These are phyloP conservation scores for Petrocephalus zakoni DNA, from an alignment of 2,113 vertebrate genomes.

Conservation along the genomic window DNA sequence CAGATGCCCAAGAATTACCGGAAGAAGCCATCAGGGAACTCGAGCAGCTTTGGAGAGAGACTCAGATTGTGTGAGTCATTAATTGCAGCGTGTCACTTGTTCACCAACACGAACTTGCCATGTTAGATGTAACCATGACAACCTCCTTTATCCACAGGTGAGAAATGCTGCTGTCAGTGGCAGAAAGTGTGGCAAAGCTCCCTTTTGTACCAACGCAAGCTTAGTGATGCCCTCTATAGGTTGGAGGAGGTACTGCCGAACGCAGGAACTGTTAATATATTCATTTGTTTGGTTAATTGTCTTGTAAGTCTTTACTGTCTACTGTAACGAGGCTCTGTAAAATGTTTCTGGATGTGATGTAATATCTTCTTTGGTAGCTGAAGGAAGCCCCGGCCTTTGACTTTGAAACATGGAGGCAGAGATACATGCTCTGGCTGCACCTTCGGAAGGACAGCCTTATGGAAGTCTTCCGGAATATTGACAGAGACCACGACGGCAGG, in stretches of 20 bases:
- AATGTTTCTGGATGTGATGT: not conserved
- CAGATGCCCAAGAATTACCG: conserved; percentile 92
- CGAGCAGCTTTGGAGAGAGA: conserved; percentile 73
- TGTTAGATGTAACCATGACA: not conserved
- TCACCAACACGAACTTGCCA: not conserved
- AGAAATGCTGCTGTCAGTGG: conserved; percentile 75
- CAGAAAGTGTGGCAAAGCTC: conserved; percentile 96
- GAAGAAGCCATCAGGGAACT: conserved; percentile 75
- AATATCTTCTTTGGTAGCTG: conserved; percentile 56
- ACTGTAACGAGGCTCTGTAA: not conserved
- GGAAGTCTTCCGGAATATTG: conserved; percentile 97
- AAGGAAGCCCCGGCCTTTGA: conserved; percentile 97
- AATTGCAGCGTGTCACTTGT: not conserved
- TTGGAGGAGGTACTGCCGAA: conserved; percentile 81
- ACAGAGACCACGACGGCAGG: conserved; percentile 97
- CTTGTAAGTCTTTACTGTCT: not conserved
- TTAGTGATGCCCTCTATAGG: conserved; percentile 86
- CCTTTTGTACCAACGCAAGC: conserved; percentile 84
- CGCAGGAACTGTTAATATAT: not conserved
- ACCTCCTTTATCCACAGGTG: conserved; percentile 44
- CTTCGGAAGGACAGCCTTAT: conserved; percentile 96
- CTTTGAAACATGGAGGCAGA: conserved; percentile 96
- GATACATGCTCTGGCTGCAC: conserved; percentile 99
- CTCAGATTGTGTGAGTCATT: conserved; percentile 63
- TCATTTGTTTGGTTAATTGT: not conserved